Base-by-base conservation (phyloP, 2,797 vertebrate species). In the Sebastes vulpes region DNA sequence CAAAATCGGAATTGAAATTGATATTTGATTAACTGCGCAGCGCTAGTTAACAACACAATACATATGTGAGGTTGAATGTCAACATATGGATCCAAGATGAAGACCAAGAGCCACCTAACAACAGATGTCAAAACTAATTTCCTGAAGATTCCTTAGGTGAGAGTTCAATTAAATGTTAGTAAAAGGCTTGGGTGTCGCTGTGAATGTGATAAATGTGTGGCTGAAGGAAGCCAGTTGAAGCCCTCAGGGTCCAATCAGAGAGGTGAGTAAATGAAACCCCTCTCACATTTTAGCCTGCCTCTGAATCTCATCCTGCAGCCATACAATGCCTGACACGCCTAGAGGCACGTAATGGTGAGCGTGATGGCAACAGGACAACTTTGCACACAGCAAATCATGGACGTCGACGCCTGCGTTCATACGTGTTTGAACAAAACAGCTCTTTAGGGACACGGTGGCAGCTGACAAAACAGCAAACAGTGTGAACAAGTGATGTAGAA, bases 101-200 rank as follows among this genome's bases (percentile, higher is more conserved):
- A 3, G 38, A 46, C 42, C 20, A 58, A 20, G 14, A 46, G 26
- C 29, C 7, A 7, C 21, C 11, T 29, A 6, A 11, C 10, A 9
- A 11, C 31, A 46, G 8, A 12, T 74, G 68, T 54, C 56, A 80
- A 70, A 31, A 69, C 56, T 42, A 6, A 75, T 61, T 76, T 65
- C 50, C 46, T n/a, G 0, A 42, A 28, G 18, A 60, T 25, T 72
- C 10, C 56, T 58, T 23, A 20, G 29, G 42, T 66, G n/a, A 72
- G 63, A 88, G 82, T 86, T 91, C 74, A 84, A 10, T 11, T 2
- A 61, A 68, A 83, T 77, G 78, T 75, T 52, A 81, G 63, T 12
- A 9, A 48, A 64, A 67, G 48, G 11, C 18, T 46, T 9, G 42
- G 59, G 64, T 53, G 38, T 53, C 32, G 59, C 48, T 25, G 56